These are phyloP conservation scores for Dipodomys spectabilis DNA, from an alignment of 2,113 vertebrate genomes.

Conservation along the genomic window DNA sequence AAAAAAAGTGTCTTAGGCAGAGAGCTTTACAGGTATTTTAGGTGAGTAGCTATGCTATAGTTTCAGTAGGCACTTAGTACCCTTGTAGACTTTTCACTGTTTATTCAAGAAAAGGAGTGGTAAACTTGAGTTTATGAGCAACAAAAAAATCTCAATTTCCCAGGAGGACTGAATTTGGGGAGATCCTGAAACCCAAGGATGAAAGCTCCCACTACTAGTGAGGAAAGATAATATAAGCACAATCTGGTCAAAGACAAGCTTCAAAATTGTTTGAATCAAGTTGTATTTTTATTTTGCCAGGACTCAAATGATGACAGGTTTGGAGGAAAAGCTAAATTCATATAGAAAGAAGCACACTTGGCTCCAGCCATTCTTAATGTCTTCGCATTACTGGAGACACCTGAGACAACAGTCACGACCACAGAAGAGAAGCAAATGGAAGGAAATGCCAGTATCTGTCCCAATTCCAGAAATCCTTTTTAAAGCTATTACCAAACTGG, in stretches of 20 bases:
- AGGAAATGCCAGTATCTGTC: not conserved
- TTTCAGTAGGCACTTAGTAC: slow-evolving; percentile 18
- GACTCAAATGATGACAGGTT: not conserved
- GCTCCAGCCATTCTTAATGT: not conserved
- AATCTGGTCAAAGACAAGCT: slow-evolving; percentile 15
- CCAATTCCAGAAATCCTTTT: slow-evolving; percentile 23
- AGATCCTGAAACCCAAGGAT: not conserved
- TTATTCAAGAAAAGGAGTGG: not conserved
- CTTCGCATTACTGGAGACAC: slow-evolving; percentile 1
- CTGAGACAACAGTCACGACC: not conserved
- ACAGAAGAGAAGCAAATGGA: not conserved
- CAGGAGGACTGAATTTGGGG: not conserved
- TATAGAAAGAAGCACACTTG: not conserved
- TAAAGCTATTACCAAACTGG: slow-evolving; percentile 22
- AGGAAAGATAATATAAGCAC: not conserved
- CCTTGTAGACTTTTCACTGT: not conserved
- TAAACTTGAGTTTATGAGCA: not conserved
- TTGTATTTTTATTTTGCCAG: slow-evolving; percentile 8
- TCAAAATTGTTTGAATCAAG: slow-evolving; percentile 9
- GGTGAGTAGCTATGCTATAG: not conserved
- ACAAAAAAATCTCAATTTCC: not conserved
- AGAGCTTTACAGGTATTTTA: not conserved
- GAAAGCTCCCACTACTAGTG: not conserved
- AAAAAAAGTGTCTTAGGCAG: not conserved
- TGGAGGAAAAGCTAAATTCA: slow-evolving; percentile 27